A percentile compares a stretch with the other conserved stretches of the same genome.
phyloP scores from a whole-genome alignment of 2,113 vertebrate species.

The Oostethus manadensis region DNA sequence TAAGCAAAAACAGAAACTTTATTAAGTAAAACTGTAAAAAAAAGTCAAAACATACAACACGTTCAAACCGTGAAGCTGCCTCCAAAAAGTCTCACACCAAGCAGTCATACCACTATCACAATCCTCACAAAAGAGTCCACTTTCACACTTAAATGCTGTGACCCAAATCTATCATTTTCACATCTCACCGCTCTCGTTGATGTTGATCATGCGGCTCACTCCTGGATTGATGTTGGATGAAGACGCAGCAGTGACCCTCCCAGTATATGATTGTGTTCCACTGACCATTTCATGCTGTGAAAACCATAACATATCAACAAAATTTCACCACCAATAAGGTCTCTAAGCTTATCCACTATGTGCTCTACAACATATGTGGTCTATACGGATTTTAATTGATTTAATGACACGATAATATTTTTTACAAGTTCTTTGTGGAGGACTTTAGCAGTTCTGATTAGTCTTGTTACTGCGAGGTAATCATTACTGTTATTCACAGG shows the following conservation, averaged over 20 bases:
- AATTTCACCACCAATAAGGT: neutral
- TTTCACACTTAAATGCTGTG: slow-evolving; percentile 6
- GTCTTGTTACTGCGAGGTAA: neutral
- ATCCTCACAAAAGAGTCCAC: slow-evolving; percentile 31
- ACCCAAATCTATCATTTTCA: neutral
- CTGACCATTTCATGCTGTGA: slow-evolving; percentile 77
- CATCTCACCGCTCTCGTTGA: slow-evolving; percentile 80
- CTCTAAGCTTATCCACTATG: neutral
- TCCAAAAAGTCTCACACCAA: neutral
- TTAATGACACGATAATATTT: no score
- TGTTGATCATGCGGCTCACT: slow-evolving; percentile 81
- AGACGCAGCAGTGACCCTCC: slow-evolving; percentile 78
- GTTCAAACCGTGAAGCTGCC: neutral
- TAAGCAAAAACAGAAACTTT: no score
- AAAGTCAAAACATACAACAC: no score
- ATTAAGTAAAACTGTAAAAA: no score
- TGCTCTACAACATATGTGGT: neutral
- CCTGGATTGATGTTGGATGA: slow-evolving; percentile 80
- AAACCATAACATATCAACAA: slow-evolving; percentile 1
- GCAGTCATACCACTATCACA: neutral
- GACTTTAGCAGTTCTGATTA: neutral
- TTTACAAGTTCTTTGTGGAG: no score
- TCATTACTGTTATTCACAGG: neutral
- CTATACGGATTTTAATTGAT: neutral
- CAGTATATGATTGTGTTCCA: slow-evolving; percentile 73